Evolutionary conservation across 2,797 vertebrate genomes (phyloP).

Genomic region (Graptemys geographica): DNA sequence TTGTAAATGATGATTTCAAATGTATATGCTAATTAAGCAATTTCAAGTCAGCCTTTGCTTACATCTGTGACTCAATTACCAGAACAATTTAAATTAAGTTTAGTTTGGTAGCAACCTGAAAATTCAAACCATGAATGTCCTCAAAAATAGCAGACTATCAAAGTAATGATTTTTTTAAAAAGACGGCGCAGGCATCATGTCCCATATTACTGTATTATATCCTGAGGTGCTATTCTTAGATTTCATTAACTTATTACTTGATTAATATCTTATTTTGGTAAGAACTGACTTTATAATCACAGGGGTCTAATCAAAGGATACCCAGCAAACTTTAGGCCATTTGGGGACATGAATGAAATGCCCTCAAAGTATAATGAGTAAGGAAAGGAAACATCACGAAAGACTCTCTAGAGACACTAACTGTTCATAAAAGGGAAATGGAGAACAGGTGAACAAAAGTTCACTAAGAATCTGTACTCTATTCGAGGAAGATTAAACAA

Average conservation of each 20-base stretch:
- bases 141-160: neutral
- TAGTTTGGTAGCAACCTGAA: neutral
- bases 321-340: neutral
- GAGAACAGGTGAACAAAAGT: neutral
- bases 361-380: conserved; percentile 24
- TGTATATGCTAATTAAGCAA: accelerated
- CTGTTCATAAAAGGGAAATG: conserved; percentile 19
- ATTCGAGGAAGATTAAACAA: neutral
- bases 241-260: neutral
- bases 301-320: conserved; percentile 45
- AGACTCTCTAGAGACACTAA: conserved; percentile 48
- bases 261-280: neutral
- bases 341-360: neutral
- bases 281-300: conserved; percentile 30
- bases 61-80: neutral
- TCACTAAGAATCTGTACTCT: conserved; percentile 37
- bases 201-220: neutral
- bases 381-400: conserved; percentile 49
- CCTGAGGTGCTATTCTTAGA: neutral
- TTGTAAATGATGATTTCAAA: neutral
- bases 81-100: neutral
- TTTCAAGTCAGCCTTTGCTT: neutral
- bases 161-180: neutral
- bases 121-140: neutral
- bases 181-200: neutral